phyloP scores from a whole-genome alignment of 2,113 vertebrate genomes.

The Abramis brama region DNA sequence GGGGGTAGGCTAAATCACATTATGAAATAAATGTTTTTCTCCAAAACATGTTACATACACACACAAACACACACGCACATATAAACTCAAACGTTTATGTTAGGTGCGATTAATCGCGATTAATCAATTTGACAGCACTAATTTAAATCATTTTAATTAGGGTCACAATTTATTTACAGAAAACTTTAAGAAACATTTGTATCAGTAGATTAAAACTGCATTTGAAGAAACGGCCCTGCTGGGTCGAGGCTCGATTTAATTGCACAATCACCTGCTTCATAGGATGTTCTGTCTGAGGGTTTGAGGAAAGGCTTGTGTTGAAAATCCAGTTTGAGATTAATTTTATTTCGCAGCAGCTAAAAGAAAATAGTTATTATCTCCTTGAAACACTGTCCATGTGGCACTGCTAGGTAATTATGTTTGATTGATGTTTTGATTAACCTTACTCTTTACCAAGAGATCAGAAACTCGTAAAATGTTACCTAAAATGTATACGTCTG shows the following conservation, averaged over 20 bases:
- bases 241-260: constrained; percentile 64
- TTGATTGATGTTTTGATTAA: constrained; percentile 61
- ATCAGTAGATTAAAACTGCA: constrained; percentile 30
- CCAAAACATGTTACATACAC: no score
- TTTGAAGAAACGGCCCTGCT: constrained; percentile 62
- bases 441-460: constrained; percentile 31
- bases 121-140: neutral
- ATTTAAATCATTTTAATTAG: neutral
- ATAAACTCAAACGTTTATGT: no score
- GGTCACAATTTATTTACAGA: neutral
- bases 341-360: constrained; percentile 46
- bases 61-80: no score
- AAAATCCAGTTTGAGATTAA: constrained; percentile 55
- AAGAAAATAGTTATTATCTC: constrained; percentile 60
- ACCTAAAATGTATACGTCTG: constrained; percentile 36
- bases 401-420: constrained; percentile 55
- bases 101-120: no score
- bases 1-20: no score
- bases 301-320: constrained; percentile 52
- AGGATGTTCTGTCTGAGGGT: constrained; percentile 53
- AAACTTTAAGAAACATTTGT: neutral
- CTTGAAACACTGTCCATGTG: constrained; percentile 52
- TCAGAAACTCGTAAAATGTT: constrained; percentile 24
- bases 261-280: constrained; percentile 62
- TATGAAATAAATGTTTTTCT: no score